Percentiles rank a stretch among this genome's conserved stretches.
phyloP scores from a whole-genome alignment of 2,113 vertebrate species.

The Lampris megalopsis region DNA sequence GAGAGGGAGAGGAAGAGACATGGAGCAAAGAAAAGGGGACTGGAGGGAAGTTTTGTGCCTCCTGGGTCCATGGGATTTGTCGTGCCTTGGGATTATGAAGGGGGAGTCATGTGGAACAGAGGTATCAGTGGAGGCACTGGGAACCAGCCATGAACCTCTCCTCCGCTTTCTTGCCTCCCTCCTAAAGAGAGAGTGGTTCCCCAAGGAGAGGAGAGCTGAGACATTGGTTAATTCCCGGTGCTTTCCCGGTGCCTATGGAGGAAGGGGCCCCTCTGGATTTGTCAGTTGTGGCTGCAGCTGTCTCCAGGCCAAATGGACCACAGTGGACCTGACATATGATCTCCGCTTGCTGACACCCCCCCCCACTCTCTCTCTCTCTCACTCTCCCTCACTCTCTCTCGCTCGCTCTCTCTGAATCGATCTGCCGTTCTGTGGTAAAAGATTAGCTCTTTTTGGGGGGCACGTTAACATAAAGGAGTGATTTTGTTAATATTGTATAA shows the following conservation, averaged over 20 bases:
- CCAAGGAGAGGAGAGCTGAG: slow-evolving; percentile 75
- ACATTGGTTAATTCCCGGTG: slow-evolving; percentile 76
- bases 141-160: slow-evolving; percentile 55
- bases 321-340: slow-evolving; percentile 81
- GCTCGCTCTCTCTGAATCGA: slow-evolving; percentile 44
- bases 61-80: slow-evolving; percentile 53
- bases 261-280: slow-evolving; percentile 80
- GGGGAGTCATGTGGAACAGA: slow-evolving; percentile 17
- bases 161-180: slow-evolving; percentile 34
- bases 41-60: slow-evolving; percentile 39
- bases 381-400: background rate
- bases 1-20: slow-evolving; percentile 28
- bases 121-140: slow-evolving; percentile 53
- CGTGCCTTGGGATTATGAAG: slow-evolving; percentile 11
- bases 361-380: slow-evolving; percentile 6
- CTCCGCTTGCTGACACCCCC: slow-evolving; percentile 31
- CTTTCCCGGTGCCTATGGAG: slow-evolving; percentile 79
- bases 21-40: slow-evolving; percentile 12
- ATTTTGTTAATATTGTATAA: too few relatives aligned
- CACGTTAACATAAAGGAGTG: too few relatives aligned
- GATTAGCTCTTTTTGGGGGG: too few relatives aligned
- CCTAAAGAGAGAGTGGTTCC: slow-evolving; percentile 54
- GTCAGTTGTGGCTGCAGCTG: slow-evolving; percentile 82
- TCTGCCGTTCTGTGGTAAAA: too few relatives aligned
- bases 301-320: slow-evolving; percentile 80